A percentile compares a stretch with the other conserved stretches of the same genome.
Conservation (phyloP, 2,797 vertebrate species). For the Tachyglossus aculeatus region DNA sequence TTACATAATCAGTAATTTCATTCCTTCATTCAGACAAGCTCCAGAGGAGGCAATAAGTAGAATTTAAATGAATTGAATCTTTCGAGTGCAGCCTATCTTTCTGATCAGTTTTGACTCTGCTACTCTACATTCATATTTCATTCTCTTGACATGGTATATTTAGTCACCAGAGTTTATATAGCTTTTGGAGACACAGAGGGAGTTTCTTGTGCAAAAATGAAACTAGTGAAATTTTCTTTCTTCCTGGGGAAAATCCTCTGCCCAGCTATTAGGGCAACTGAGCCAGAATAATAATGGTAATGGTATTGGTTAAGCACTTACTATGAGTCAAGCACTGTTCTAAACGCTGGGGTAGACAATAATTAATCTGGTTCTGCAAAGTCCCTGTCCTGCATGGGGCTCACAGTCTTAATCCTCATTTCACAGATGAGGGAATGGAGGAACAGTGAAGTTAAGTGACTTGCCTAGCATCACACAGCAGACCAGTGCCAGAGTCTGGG, state of each 20-base stretch:
- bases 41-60: slow-evolving; percentile 22
- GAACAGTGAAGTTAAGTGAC: too few relatives aligned
- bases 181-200: slow-evolving; percentile 34
- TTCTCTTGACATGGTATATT: slow-evolving; percentile 33
- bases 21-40: slow-evolving; percentile 30
- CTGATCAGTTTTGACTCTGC: slow-evolving; percentile 12
- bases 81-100: slow-evolving; percentile 33
- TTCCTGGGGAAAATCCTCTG: slow-evolving; percentile 24
- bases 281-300: too few relatives aligned
- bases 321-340: too few relatives aligned
- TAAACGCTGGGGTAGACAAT: too few relatives aligned
- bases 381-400: too few relatives aligned
- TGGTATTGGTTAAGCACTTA: too few relatives aligned
- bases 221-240: slow-evolving; percentile 30
- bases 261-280: slow-evolving; percentile 10
- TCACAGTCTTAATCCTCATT: too few relatives aligned
- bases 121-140: slow-evolving; percentile 37
- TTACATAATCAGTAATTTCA: slow-evolving; percentile 48
- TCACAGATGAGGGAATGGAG: too few relatives aligned
- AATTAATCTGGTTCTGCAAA: too few relatives aligned
- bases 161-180: slow-evolving; percentile 21
- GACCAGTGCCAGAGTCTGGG: too few relatives aligned
- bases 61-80: slow-evolving; percentile 29
- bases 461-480: too few relatives aligned
- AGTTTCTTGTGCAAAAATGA: slow-evolving; percentile 43